Base-by-base conservation (phyloP, 2,888 invertebrate genomes). In the Crepidodera aurea region DNA sequence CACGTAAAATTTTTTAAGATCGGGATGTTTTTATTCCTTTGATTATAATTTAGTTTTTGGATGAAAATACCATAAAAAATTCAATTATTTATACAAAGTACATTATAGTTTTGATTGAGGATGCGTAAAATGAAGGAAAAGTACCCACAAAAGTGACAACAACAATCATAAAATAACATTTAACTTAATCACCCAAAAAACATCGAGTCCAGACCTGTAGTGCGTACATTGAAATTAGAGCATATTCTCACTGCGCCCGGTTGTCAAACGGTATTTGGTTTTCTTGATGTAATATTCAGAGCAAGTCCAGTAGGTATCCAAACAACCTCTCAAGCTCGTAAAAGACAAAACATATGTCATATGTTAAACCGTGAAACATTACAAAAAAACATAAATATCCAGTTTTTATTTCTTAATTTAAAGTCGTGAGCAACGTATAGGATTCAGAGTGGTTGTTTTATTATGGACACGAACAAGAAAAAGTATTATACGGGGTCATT, bases 371-470 rank as follows among this genome's bases (percentile, higher is more conserved):
- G 34, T 34, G 6, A 1, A 5, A 1, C 12, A 34, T 34, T 34
- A 34, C 12, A 13, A n/a, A 13, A n/a, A 13, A 34, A 13, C 12
- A 13, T 34, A 8, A 25, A 34, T 34, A 34, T 34, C 34, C 34
- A 34, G 34, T 34, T 34, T 29, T 34, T 34, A 34, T 34, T 13
- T 34, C 34, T 34, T 34, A 34, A 34, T 34, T 34, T 34, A 34
- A 12, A 13, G n/a, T 34, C 8, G n/a, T 2, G 10, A 12, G 34
- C 13, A n/a, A 34, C 3, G 10, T 34, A 34, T 12, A 34, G 13
- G 34, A 12, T 34, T 2, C 2, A 32, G 8, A 25, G 4, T 25
- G 25, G 25, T 25, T 25, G 3, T 25, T 7, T 25, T 25, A 25
- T n/a, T n/a, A n/a, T n/a, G n/a, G n/a, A n/a, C n/a, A n/a, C n/a